Percentiles rank a stretch among this genome's conserved stretches.
Conservation (phyloP, 2,113 vertebrate genomes). For the Thryonomys swinderianus region DNA sequence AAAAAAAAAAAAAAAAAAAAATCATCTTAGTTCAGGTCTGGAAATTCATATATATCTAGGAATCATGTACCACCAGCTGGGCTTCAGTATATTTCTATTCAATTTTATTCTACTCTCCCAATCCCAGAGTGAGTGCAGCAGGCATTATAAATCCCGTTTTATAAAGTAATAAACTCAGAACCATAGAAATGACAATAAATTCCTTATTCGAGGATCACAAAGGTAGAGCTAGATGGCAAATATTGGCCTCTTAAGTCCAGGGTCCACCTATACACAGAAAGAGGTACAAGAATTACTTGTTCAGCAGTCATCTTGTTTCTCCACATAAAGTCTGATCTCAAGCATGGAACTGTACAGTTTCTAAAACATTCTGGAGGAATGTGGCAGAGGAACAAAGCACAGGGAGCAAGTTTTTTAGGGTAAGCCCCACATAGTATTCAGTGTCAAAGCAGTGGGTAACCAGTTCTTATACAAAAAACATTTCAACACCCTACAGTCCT, state of each 20-base stretch:
- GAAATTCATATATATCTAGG: background rate
- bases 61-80: background rate
- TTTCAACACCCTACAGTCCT: background rate
- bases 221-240: background rate
- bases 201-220: background rate
- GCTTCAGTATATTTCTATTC: background rate
- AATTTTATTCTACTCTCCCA: background rate
- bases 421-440: background rate
- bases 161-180: background rate
- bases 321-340: background rate
- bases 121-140: background rate
- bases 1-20: too few species aligned
- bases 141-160: background rate
- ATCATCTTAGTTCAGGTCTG: background rate
- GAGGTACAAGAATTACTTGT: background rate
- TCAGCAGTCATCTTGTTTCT: background rate
- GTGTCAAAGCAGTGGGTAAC: background rate
- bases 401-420: background rate
- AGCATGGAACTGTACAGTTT: background rate
- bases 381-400: background rate
- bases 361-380: background rate
- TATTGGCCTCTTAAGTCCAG: background rate
- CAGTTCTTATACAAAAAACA: background rate
- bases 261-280: background rate
- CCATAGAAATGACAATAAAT: slow-evolving; percentile 42